A percentile compares a stretch with the other conserved stretches of the same genome.
These are phyloP conservation scores for Crioceris asparagi DNA, from an alignment of 2,888 invertebrate genomes.

Conservation along the genomic window DNA sequence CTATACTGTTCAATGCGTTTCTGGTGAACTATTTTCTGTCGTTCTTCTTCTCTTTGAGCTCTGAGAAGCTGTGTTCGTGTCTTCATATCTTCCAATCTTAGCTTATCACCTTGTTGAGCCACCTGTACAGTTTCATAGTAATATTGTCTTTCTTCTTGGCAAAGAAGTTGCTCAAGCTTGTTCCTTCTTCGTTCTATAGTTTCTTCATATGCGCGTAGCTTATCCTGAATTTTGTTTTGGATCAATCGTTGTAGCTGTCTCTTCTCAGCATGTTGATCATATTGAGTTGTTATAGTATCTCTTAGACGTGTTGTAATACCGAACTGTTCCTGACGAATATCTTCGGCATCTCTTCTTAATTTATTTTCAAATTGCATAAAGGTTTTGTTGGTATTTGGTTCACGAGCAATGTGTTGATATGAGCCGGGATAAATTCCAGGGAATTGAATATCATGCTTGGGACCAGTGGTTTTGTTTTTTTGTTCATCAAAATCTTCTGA, in stretches of 20 bases:
- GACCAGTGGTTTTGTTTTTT: no score
- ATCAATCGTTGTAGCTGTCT: slow-evolving; percentile 24
- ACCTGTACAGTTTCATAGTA: slow-evolving; percentile 44
- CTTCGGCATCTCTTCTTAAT: slow-evolving; percentile 6
- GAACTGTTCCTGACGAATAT: slow-evolving; percentile 3
- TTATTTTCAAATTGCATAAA: slow-evolving; percentile 4
- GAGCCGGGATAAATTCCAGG: slow-evolving; percentile 20
- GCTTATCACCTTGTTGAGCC: slow-evolving; percentile 42
- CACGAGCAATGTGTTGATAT: slow-evolving; percentile 18
- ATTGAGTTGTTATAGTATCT: slow-evolving; percentile 16
- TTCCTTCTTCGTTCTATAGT: slow-evolving; percentile 35
- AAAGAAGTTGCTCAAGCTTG: slow-evolving; percentile 38
- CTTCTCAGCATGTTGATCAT: slow-evolving; percentile 25
- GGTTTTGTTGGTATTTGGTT: slow-evolving; percentile 8
- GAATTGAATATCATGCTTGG: slow-evolving; percentile 19
- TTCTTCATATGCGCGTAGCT: slow-evolving; percentile 28
- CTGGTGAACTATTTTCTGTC: slow-evolving; percentile 38
- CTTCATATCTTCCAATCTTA: slow-evolving; percentile 42
- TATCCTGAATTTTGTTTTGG: slow-evolving; percentile 26
- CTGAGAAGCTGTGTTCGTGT: slow-evolving; percentile 39
- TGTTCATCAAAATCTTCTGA: no score
- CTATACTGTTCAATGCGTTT: slow-evolving; percentile 38
- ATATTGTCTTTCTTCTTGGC: slow-evolving; percentile 42
- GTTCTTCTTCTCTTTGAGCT: slow-evolving; percentile 43
- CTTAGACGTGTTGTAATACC: slow-evolving; percentile 2